These are phyloP conservation scores for Brachionus paranguensis DNA, from an alignment of 1,140 invertebrate genomes.

Conservation along the genomic window DNA sequence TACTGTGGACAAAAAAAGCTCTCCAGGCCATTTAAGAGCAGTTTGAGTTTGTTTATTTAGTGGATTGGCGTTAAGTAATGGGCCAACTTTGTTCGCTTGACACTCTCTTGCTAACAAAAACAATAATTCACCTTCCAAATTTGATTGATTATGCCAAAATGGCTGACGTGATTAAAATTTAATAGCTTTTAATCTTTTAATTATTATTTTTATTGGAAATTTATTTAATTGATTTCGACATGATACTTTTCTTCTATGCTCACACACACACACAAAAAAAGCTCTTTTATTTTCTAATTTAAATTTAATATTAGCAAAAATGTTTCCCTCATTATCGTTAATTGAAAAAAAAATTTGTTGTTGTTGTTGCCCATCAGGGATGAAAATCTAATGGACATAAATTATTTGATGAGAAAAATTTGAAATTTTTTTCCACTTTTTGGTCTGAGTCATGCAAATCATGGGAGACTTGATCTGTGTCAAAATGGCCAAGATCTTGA, in stretches of 20 bases:
- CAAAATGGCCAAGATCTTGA: background rate
- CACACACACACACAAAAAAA: background rate
- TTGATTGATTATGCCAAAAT: slow-evolving; percentile 18
- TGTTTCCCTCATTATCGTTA: background rate
- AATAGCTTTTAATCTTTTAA: slow-evolving; percentile 31
- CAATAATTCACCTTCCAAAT: background rate
- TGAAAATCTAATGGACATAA: background rate
- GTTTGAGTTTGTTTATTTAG: background rate
- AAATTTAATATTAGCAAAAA: background rate
- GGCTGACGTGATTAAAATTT: slow-evolving; percentile 9
- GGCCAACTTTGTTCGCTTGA: background rate
- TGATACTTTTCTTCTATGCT: background rate
- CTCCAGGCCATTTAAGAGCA: background rate
- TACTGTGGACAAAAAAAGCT: background rate
- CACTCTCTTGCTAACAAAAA: background rate
- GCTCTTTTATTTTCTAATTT: background rate
- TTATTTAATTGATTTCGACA: slow-evolving; percentile 31
- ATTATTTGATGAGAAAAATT: background rate
- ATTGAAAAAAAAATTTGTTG: background rate
- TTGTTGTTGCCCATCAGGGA: background rate
- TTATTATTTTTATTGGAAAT: slow-evolving; percentile 19
- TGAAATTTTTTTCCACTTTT: background rate
- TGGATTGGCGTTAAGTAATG: slow-evolving; percentile 10
- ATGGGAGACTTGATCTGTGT: background rate
- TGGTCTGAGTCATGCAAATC: background rate